These are phyloP conservation scores for Gadus macrocephalus DNA, from an alignment of 2,113 vertebrate species.

Conservation along the genomic window DNA sequence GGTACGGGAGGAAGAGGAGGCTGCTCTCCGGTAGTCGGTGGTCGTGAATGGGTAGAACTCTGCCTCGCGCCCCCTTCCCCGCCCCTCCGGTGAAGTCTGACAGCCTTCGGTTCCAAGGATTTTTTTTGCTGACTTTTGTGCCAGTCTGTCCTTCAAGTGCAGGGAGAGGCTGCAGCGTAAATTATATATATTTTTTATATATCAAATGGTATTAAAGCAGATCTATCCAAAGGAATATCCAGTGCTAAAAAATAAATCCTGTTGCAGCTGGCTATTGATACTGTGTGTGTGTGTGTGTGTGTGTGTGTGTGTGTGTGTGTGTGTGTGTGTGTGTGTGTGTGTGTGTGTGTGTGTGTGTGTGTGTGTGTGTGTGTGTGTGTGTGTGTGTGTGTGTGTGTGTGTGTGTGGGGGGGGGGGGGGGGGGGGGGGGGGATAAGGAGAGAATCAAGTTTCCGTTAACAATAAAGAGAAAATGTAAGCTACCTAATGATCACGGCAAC, in stretches of 20 bases:
- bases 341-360: too few species aligned
- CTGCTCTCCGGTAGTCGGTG: background rate
- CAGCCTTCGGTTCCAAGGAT: background rate
- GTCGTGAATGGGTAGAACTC: background rate
- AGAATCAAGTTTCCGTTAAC: too few species aligned
- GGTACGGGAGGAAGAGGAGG: background rate
- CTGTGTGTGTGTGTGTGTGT: slow-evolving; percentile 7
- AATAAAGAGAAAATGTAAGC: too few species aligned
- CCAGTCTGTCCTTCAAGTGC: slow-evolving; percentile 8
- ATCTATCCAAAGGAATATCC: background rate
- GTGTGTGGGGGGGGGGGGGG: too few species aligned
- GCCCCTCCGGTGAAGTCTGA: background rate
- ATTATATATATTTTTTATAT: background rate
- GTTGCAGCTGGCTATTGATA: background rate
- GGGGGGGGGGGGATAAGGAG: too few species aligned
- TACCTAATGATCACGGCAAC: too few species aligned
- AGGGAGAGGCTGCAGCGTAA: too few species aligned
- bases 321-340: slow-evolving; percentile 1
- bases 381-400: slow-evolving; percentile 3
- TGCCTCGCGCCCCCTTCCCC: background rate
- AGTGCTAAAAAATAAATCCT: slow-evolving; percentile 24
- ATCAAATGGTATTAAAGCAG: background rate
- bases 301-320: slow-evolving; percentile 10
- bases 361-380: slow-evolving; percentile 10
- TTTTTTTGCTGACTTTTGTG: background rate